Conservation (phyloP, 2,888 invertebrate genomes). For the Agriopis aurantiaria region DNA sequence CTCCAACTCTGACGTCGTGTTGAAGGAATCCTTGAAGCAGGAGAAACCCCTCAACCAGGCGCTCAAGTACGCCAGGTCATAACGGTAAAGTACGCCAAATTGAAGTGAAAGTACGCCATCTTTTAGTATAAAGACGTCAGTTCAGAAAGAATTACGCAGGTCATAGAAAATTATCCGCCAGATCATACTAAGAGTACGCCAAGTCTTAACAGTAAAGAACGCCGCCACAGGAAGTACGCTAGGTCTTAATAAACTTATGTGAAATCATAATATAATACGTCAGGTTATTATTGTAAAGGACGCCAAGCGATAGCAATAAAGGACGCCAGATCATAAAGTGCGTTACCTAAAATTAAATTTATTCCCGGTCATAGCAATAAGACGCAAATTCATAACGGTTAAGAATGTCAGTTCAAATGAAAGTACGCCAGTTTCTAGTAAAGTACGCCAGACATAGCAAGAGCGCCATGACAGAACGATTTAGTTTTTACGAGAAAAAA, state of each 20-base stretch:
- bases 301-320: neutral
- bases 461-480: neutral
- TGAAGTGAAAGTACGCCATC: neutral
- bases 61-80: slow-evolving; percentile 73
- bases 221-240: neutral
- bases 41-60: slow-evolving; percentile 77
- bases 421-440: neutral
- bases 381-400: neutral
- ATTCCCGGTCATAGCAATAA: neutral
- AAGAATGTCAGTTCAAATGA: neutral
- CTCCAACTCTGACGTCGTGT: slow-evolving; percentile 64
- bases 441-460: neutral
- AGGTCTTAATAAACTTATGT: no score
- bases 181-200: neutral
- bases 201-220: neutral
- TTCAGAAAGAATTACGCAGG: neutral
- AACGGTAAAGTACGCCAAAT: slow-evolving; percentile 1
- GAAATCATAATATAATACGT: neutral
- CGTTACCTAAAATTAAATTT: no score
- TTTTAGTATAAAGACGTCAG: neutral
- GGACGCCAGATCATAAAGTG: neutral
- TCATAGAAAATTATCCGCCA: neutral
- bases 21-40: slow-evolving; percentile 75
- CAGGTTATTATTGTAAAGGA: neutral
- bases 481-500: no score